Evolutionary conservation across 2,113 vertebrate genomes (phyloP).

Genomic region (Nerophis ophidion): DNA sequence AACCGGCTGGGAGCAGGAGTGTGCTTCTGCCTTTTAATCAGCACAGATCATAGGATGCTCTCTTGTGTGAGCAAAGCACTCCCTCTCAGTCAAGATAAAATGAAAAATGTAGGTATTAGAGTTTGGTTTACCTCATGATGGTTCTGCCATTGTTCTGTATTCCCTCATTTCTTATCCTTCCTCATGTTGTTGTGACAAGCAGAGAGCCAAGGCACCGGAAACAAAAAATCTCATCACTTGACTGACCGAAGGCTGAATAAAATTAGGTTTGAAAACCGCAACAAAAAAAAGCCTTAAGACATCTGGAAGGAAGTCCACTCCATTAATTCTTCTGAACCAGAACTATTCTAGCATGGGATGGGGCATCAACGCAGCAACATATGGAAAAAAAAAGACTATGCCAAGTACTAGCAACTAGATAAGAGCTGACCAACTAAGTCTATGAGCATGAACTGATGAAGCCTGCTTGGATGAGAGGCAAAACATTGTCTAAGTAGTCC

Average conservation of each 20-base stretch:
- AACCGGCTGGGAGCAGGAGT: constrained; percentile 35
- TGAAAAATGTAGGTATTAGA: constrained; percentile 35
- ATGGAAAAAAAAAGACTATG: not conserved
- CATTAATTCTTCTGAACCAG: constrained; percentile 4
- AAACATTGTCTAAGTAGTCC: too few relatives aligned
- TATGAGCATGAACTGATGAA: too few relatives aligned
- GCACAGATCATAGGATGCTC: constrained; percentile 40
- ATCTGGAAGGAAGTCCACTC: constrained; percentile 19
- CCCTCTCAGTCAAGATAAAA: constrained; percentile 45
- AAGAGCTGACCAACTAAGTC: too few relatives aligned
- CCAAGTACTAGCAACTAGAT: too few relatives aligned
- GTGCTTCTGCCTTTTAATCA: constrained; percentile 62
- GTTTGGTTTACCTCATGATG: constrained; percentile 15
- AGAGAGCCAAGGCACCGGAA: constrained; percentile 25
- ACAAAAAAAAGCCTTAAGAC: constrained; percentile 14
- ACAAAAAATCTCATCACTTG: constrained; percentile 37
- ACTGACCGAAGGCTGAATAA: constrained; percentile 44
- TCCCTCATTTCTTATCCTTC: constrained; percentile 18
- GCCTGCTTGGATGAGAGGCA: too few relatives aligned
- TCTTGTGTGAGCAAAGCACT: constrained; percentile 55
- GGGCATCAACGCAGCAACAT: constrained; percentile 5
- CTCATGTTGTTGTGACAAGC: constrained; percentile 21
- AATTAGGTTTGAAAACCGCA: constrained; percentile 19
- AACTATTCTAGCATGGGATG: not conserved
- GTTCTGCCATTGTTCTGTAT: not conserved